phyloP scores from a whole-genome alignment of 2,797 vertebrate species.

The Parotocinclus haroldoi region DNA sequence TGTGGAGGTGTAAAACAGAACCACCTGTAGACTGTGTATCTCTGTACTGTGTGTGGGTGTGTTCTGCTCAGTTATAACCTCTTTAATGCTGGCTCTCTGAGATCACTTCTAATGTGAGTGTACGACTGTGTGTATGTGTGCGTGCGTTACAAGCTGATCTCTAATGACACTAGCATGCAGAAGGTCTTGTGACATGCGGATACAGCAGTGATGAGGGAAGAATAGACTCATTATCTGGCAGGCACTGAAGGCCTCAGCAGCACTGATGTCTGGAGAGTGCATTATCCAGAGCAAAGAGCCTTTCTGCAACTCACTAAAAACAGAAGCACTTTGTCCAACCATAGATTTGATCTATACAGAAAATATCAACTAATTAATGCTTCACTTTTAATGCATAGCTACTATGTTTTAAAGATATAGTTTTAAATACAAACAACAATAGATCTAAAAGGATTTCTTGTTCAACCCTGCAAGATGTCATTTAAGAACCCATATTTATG shows the following conservation, averaged over 20 bases:
- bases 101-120: constrained; percentile 12
- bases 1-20: neutral
- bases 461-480: too few relatives aligned
- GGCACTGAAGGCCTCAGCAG: constrained; percentile 3
- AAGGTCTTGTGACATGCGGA: constrained; percentile 46
- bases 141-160: neutral
- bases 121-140: constrained; percentile 14
- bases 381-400: too few relatives aligned
- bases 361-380: neutral
- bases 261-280: constrained; percentile 20
- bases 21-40: constrained; percentile 8
- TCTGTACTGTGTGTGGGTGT: neutral
- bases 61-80: constrained; percentile 14
- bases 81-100: neutral
- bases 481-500: too few relatives aligned
- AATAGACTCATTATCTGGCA: constrained; percentile 37
- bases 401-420: too few relatives aligned
- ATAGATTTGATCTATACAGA: too few relatives aligned
- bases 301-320: constrained; percentile 6
- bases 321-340: neutral
- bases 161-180: constrained; percentile 16
- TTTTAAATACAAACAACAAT: too few relatives aligned
- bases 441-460: too few relatives aligned
- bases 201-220: constrained; percentile 18
- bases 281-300: constrained; percentile 27